Conservation (phyloP, 2,113 vertebrate genomes). For the Neotoma lepida region DNA sequence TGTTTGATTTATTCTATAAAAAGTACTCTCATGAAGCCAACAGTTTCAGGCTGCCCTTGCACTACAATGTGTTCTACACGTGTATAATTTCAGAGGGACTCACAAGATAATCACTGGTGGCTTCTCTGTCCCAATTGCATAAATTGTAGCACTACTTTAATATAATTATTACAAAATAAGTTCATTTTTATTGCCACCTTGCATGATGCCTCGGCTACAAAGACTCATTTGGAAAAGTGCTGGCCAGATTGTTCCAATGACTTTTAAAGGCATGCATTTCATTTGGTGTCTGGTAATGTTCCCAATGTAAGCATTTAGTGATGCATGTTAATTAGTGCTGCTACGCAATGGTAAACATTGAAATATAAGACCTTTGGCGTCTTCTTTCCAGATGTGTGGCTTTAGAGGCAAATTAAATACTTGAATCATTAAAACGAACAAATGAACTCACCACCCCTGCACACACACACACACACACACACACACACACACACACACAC, state of each 20-base stretch:
- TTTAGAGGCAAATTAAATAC: constrained; percentile 42
- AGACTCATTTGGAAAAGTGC: constrained; percentile 26
- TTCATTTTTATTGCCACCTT: constrained; percentile 25
- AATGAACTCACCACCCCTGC: background rate
- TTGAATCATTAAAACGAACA: constrained; percentile 23
- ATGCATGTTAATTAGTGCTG: background rate
- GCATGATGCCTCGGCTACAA: background rate
- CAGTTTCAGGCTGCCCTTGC: constrained; percentile 12
- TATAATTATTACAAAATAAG: background rate
- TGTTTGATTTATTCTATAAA: constrained; percentile 70
- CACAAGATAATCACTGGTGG: constrained; percentile 46
- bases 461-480: background rate
- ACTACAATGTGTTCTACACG: constrained; percentile 26
- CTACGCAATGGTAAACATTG: background rate
- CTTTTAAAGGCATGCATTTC: background rate
- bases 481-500: no score
- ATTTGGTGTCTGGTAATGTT: background rate
- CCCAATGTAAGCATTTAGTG: background rate
- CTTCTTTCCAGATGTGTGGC: background rate
- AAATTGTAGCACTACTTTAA: constrained; percentile 49
- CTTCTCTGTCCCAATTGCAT: constrained; percentile 12
- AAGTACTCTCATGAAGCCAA: constrained; percentile 59
- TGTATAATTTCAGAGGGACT: constrained; percentile 62
- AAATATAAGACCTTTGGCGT: background rate
- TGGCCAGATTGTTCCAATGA: background rate